These are phyloP conservation scores for Sabatieria punctata DNA, from an alignment of 2,888 invertebrate species.

Conservation along the genomic window DNA sequence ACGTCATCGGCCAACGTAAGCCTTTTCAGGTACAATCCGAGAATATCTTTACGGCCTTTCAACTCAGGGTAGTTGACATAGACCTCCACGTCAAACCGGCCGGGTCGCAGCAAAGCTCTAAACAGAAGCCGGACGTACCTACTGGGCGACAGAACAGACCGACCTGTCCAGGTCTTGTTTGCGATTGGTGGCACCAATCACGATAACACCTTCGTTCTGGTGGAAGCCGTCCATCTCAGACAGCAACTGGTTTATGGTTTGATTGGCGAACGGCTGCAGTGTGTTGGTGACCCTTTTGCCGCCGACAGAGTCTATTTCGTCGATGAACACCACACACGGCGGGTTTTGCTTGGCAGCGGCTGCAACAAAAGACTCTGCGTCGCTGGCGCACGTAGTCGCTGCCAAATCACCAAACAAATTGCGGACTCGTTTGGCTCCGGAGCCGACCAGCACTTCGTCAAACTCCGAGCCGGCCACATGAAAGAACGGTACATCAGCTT, in stretches of 20 bases:
- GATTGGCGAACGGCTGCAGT: constrained; percentile 97
- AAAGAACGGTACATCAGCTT: constrained; percentile 94
- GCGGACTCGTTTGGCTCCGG: constrained; percentile 80
- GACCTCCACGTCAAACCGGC: constrained; percentile 90
- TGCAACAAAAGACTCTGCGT: constrained; percentile 34
- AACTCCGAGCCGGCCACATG: constrained; percentile 97
- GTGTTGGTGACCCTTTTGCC: constrained; percentile 87
- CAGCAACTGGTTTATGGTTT: constrained; percentile 64
- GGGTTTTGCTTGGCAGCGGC: constrained; percentile 82
- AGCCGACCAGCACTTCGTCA: constrained; percentile 93
- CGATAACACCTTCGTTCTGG: constrained; percentile 63
- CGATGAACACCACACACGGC: constrained; percentile 96
- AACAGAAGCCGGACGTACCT: background rate
- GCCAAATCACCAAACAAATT: constrained; percentile 74
- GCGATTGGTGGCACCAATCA: constrained; percentile 89
- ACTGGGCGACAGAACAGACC: constrained; percentile 1
- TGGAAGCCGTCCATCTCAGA: constrained; percentile 88
- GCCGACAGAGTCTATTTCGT: constrained; percentile 98
- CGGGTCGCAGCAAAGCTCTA: constrained; percentile 78
- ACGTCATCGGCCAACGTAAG: constrained; percentile 38
- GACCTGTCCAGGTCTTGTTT: constrained; percentile 69
- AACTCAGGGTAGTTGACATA: constrained; percentile 68
- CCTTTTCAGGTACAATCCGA: constrained; percentile 65
- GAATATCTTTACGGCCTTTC: constrained; percentile 74
- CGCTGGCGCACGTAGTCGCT: background rate